Conservation (phyloP, 1,140 invertebrate species). For the Drosophila baimaii region DNA sequence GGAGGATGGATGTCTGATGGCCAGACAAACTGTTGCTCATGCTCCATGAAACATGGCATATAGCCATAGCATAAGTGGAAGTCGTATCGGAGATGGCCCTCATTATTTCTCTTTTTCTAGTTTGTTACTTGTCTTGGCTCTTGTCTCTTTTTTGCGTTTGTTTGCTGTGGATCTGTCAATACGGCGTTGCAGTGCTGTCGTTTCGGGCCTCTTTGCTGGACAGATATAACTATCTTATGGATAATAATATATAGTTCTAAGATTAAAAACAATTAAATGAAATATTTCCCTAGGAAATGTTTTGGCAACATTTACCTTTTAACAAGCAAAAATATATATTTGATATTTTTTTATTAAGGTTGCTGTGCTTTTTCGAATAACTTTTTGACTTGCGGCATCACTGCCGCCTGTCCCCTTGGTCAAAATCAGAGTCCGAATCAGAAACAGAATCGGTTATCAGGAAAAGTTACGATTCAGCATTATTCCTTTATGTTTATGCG, state of each 20-base stretch:
- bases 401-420: background rate
- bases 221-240: background rate
- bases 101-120: conserved; percentile 34
- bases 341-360: too few relatives aligned
- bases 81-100: conserved; percentile 36
- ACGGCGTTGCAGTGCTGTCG: background rate
- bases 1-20: conserved; percentile 35
- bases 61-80: conserved; percentile 46
- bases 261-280: too few relatives aligned
- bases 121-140: conserved; percentile 9
- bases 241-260: too few relatives aligned
- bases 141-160: conserved; percentile 2
- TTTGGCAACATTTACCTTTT: too few relatives aligned
- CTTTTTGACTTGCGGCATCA: background rate
- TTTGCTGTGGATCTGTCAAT: conserved; percentile 26
- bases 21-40: conserved; percentile 55
- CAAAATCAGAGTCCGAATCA: conserved; percentile 7
- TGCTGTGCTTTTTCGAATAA: background rate
- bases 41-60: conserved; percentile 38
- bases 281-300: too few relatives aligned
- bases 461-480: conserved; percentile 50
- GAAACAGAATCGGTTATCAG: conserved; percentile 36
- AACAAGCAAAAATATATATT: too few relatives aligned
- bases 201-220: background rate
- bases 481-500: conserved; percentile 49